Conservation (phyloP, 2,888 invertebrate species). For the Deroplatys truncata region DNA sequence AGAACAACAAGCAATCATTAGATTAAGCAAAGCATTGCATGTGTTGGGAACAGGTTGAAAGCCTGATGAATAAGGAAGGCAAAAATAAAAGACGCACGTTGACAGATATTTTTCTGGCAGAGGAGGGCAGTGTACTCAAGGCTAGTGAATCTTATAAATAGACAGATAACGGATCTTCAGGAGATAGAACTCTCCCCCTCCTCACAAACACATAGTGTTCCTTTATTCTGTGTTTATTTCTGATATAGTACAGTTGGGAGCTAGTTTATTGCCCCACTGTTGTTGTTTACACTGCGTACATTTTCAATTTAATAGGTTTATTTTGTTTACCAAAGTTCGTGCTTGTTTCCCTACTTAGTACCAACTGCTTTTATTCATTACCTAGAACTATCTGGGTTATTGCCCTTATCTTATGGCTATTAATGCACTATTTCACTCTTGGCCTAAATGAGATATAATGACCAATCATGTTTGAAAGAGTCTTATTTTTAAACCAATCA, state of each 20-base stretch:
- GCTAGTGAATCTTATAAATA: background rate
- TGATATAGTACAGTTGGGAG: background rate
- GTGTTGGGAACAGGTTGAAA: background rate
- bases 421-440: too few relatives aligned
- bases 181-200: background rate
- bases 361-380: too few relatives aligned
- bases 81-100: background rate
- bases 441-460: too few relatives aligned
- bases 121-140: background rate
- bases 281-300: background rate
- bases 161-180: background rate
- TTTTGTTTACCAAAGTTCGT: background rate
- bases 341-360: too few relatives aligned
- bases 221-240: background rate
- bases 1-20: background rate
- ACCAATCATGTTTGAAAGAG: too few relatives aligned
- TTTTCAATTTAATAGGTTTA: background rate
- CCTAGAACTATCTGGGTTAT: too few relatives aligned
- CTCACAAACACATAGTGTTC: background rate
- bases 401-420: too few relatives aligned
- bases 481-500: too few relatives aligned
- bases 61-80: background rate
- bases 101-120: background rate
- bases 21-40: background rate
- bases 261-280: background rate